Evolutionary conservation across 2,113 vertebrate species (phyloP).

Genomic region (Ophthalmolycus amberensis): DNA sequence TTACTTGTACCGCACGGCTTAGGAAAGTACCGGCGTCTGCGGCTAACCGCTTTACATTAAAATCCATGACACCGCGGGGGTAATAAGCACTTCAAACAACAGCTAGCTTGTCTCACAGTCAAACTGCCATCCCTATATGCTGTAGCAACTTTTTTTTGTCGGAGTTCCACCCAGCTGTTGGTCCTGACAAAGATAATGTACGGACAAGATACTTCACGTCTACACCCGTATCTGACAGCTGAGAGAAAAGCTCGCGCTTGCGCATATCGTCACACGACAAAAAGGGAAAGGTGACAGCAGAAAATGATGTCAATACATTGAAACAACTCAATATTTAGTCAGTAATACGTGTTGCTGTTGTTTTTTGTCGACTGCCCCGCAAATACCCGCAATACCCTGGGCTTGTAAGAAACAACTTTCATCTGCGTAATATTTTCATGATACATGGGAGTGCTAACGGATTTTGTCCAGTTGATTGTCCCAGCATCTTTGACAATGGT

Average conservation of each 20-base stretch:
- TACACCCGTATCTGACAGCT: accelerated
- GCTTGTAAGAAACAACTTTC: not conserved
- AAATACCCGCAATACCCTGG: not conserved
- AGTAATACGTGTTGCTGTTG: not conserved
- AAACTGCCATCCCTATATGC: conserved; percentile 3
- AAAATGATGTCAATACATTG: not conserved
- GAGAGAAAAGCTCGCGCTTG: not conserved
- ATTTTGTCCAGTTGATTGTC: too few relatives aligned
- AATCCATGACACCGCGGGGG: conserved; percentile 87
- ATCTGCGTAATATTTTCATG: not conserved
- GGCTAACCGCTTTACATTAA: conserved; percentile 94
- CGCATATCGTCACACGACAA: not conserved
- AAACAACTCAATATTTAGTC: not conserved
- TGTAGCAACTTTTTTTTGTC: conserved; percentile 47
- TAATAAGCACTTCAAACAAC: not conserved
- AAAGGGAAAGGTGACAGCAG: not conserved
- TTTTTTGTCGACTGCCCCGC: not conserved
- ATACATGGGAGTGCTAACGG: not conserved
- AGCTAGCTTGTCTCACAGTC: conserved; percentile 13
- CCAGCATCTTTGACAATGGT: not conserved
- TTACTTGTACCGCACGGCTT: conserved; percentile 94
- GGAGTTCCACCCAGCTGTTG: conserved; percentile 79
- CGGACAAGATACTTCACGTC: conserved; percentile 28
- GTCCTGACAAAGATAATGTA: conserved; percentile 51
- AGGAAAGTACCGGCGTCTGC: conserved; percentile 96